phyloP scores from a whole-genome alignment of 37 sponge, comb jelly and placozoan species.

The Geodia barretti region DNA sequence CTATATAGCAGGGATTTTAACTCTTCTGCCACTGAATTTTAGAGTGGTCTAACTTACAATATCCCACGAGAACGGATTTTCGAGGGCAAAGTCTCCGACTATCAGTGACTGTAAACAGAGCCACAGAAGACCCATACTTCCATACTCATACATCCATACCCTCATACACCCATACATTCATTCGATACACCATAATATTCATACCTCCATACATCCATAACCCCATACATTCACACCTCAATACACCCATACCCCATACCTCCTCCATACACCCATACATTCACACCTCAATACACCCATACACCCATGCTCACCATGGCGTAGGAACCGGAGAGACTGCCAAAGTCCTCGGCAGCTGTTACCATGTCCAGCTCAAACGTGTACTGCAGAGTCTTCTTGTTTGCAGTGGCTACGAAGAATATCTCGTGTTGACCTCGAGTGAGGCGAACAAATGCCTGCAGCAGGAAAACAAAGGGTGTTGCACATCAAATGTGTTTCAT shows the following conservation, averaged over 20 bases:
- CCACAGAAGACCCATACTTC: not conserved
- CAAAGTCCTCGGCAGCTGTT: slow-evolving; percentile 49
- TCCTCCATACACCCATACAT: slow-evolving; percentile 26
- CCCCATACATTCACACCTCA: not conserved
- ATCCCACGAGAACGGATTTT: slow-evolving; percentile 74
- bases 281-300: not conserved
- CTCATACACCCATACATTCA: not conserved
- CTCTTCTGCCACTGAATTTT: too few species aligned
- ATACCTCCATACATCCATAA: slow-evolving; percentile 6
- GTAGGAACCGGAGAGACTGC: slow-evolving; percentile 36
- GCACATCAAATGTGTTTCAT: not conserved
- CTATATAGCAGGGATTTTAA: too few species aligned
- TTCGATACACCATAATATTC: too few species aligned
- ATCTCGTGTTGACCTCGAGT: slow-evolving; percentile 57
- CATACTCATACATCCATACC: slow-evolving; percentile 20
- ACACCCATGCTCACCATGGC: slow-evolving; percentile 21
- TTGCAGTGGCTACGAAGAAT: slow-evolving; percentile 78
- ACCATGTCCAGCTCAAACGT: slow-evolving; percentile 66
- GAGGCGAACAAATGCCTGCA: slow-evolving; percentile 80
- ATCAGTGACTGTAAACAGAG: slow-evolving; percentile 50
- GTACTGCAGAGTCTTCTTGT: slow-evolving; percentile 45
- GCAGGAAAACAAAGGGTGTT: not conserved
- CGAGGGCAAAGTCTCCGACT: slow-evolving; percentile 70
- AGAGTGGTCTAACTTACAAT: slow-evolving; percentile 53
- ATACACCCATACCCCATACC: slow-evolving; percentile 23